Base-by-base conservation (phyloP, 2,888 invertebrate species). In the Eretmocerus hayati region DNA sequence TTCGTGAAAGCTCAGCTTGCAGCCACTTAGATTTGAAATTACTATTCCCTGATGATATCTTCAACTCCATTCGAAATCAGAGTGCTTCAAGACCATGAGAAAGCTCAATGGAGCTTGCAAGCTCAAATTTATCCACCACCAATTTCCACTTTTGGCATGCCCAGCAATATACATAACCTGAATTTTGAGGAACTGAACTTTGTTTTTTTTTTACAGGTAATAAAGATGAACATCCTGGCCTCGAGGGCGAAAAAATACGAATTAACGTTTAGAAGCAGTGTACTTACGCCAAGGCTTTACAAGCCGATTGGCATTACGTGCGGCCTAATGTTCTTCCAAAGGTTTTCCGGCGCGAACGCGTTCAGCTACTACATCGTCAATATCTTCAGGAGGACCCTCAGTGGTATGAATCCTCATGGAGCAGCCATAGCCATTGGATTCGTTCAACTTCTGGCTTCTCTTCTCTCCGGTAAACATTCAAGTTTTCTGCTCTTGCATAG, bases 281-380 rank as follows among this genome's bases (percentile, higher is more conserved):
- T 71, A 46, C 61, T 69, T 46, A 64, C 66, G 31, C 72, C 71
- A 41, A 66, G 73, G 51, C 69, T 84, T 20, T 74, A 78, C 59
- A 83, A 84, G 55, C 91, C 92, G 13, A 81, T 89, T 39, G 72
- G 87, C 51, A 86, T 91, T 45, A 87, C 90, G 2, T 85, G 90
- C 64, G 85, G 87, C 18, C 76, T 92, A 57, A 91, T 91, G 90
- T 84, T 90, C 74, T 90, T 92, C 66, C 92, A 91, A 66, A 79
- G 91, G 49, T 85, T 85, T 62, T 85, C 85, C 33, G 90, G 90
- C 13, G 89, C 87, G 30, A 87, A 88, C 60, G 86, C 88, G 39
- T 89, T 90, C 67, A 85, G 84, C 57, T 88, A 87, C 67, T 90
- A 90, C 71, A 87, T 88, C 40, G 90, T 90, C 11, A 83, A 85